Conservation (phyloP, 2,797 vertebrate genomes). For the Falco novaeseelandiae region DNA sequence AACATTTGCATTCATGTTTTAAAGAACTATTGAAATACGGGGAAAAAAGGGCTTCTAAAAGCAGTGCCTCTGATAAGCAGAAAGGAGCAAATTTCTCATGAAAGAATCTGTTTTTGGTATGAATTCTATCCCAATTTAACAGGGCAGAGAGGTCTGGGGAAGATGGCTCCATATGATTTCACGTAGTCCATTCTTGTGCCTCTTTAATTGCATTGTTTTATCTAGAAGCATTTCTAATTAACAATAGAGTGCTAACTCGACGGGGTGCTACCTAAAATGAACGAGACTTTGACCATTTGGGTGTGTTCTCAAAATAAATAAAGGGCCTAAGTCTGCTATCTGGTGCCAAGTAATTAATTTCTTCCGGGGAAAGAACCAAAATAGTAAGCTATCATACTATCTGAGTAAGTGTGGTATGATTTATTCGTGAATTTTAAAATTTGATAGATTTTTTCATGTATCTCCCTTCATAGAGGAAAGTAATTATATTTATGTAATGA, state of each 20-base stretch:
- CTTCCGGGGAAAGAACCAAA: not conserved
- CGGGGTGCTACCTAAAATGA: not conserved
- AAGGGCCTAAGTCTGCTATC: not conserved
- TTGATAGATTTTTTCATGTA: not conserved
- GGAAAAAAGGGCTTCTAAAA: not conserved
- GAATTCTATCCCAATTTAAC: not conserved
- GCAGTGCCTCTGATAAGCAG: not conserved
- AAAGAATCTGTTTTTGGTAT: not conserved
- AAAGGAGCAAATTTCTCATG: not conserved
- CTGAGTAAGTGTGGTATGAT: not conserved
- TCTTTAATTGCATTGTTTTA: not conserved
- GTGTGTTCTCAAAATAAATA: not conserved
- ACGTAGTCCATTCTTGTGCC: not conserved
- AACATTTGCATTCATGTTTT: not conserved
- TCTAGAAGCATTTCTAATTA: not conserved
- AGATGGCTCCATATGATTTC: not conserved
- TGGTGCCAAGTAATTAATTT: not conserved
- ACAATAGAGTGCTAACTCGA: not conserved
- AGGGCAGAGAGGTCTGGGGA: not conserved
- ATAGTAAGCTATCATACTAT: fast-evolving
- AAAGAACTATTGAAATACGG: not conserved
- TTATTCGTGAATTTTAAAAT: not conserved
- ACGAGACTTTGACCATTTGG: not conserved
- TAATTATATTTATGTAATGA: not conserved
- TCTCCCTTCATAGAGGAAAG: not conserved